Evolutionary conservation across 2,113 vertebrate genomes (phyloP).

Genomic region (Pachypanchax playfairii): DNA sequence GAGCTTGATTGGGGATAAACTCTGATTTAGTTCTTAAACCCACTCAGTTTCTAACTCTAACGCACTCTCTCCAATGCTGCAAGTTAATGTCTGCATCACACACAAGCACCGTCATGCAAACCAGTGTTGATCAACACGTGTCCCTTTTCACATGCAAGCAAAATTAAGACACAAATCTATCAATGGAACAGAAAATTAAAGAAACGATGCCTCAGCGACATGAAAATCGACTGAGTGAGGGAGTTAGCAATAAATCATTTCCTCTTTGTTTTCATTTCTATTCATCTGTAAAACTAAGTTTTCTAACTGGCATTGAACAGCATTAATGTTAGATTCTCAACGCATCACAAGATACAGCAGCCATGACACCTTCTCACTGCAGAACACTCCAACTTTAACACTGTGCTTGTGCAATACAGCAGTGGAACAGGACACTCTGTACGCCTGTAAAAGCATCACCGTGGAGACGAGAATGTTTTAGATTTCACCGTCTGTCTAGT

Average conservation of each 20-base stretch:
- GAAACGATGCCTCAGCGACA: too few relatives aligned
- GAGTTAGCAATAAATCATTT: too few relatives aligned
- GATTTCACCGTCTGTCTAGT: background rate
- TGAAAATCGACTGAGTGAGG: background rate
- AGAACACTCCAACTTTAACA: background rate
- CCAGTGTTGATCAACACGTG: constrained; percentile 9
- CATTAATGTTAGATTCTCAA: background rate
- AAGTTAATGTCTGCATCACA: constrained; percentile 22
- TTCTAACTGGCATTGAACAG: background rate
- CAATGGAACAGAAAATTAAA: too few relatives aligned
- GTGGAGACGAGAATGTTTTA: background rate
- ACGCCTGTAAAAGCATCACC: background rate
- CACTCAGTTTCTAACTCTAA: constrained; percentile 19
- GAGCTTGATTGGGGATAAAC: constrained; percentile 74
- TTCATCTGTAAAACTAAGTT: too few relatives aligned
- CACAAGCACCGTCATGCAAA: constrained; percentile 7
- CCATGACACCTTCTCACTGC: background rate
- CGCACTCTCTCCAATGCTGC: constrained; percentile 29
- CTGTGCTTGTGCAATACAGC: background rate
- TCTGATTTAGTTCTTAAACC: constrained; percentile 63
- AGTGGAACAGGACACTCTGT: background rate
- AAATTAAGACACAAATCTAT: constrained; percentile 2
- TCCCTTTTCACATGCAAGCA: constrained; percentile 6
- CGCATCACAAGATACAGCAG: background rate
- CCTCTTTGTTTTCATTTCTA: too few relatives aligned